A percentile compares a stretch with the other conserved stretches of the same genome.
phyloP scores from a whole-genome alignment of 2,797 vertebrate genomes.

The Amphiprion clarkii region DNA sequence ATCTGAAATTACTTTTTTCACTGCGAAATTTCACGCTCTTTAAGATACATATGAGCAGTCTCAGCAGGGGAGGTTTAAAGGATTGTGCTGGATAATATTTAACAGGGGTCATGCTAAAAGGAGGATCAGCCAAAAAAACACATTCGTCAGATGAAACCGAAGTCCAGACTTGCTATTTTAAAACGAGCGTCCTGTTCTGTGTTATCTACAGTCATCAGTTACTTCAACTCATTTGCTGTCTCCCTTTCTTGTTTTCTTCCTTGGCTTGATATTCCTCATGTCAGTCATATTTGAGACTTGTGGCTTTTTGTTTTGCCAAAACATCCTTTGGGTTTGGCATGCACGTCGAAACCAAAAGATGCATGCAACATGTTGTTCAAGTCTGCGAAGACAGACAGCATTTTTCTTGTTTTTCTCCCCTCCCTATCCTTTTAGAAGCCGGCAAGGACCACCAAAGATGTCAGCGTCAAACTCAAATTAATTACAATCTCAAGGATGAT shows the following conservation, averaged over 20 bases:
- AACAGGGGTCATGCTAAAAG: no score
- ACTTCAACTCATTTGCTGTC: constrained; percentile 16
- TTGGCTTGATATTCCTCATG: constrained; percentile 18
- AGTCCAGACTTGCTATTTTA: constrained; percentile 9
- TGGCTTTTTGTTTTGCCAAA: constrained; percentile 73
- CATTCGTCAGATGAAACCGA: neutral
- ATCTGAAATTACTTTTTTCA: no score
- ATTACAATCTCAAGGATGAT: constrained; percentile 64
- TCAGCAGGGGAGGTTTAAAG: no score
- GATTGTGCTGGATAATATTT: no score
- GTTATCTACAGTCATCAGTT: constrained; percentile 10
- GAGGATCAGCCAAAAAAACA: no score
- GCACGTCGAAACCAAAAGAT: constrained; percentile 58
- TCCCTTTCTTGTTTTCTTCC: constrained; percentile 37
- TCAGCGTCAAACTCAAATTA: constrained; percentile 66
- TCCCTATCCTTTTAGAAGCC: constrained; percentile 38
- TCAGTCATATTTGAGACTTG: constrained; percentile 55
- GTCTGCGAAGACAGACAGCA: constrained; percentile 55
- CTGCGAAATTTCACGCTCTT: no score
- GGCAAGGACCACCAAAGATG: constrained; percentile 79
- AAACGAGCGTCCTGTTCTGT: neutral
- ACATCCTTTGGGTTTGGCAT: constrained; percentile 71
- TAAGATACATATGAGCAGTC: no score
- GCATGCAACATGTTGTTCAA: constrained; percentile 74
- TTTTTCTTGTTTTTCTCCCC: constrained; percentile 9